Percentiles rank a stretch among this genome's conserved stretches.
These are phyloP conservation scores for Pachypeltis micranthus DNA, from an alignment of 1,140 invertebrate species.

Conservation along the genomic window DNA sequence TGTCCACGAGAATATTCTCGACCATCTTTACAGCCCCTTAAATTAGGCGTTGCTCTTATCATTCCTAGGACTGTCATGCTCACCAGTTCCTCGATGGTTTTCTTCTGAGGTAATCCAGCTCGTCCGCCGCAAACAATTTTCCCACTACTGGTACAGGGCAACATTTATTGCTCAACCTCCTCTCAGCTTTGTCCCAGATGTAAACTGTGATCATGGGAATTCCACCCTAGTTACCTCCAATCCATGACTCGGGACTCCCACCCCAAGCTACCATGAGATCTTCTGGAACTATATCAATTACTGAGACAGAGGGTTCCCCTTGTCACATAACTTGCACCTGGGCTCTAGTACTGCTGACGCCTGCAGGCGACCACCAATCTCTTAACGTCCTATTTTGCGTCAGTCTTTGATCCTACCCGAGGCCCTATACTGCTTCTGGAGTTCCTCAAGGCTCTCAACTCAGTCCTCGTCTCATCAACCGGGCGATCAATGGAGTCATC, in stretches of 20 bases:
- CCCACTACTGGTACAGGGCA: neutral
- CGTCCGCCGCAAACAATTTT: neutral
- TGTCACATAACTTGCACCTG: neutral
- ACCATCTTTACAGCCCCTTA: neutral
- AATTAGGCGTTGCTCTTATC: neutral
- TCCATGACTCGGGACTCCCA: neutral
- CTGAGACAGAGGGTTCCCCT: neutral
- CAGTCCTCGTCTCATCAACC: neutral
- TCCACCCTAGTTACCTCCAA: no score
- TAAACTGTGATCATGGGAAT: neutral
- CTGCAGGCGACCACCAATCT: neutral
- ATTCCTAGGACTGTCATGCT: neutral
- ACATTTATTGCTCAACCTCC: neutral
- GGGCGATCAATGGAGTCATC: neutral
- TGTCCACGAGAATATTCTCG: neutral
- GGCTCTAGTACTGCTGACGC: neutral
- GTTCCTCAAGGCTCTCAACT: neutral
- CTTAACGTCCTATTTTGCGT: neutral
- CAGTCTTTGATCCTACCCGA: neutral
- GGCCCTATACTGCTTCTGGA: neutral
- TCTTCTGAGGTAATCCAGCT: neutral
- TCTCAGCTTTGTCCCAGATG: neutral
- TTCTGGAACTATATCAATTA: neutral
- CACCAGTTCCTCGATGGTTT: neutral
- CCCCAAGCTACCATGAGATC: neutral